Conservation (phyloP, 37 sponge, comb jelly and placozoan species). For the Ianthella basta region DNA sequence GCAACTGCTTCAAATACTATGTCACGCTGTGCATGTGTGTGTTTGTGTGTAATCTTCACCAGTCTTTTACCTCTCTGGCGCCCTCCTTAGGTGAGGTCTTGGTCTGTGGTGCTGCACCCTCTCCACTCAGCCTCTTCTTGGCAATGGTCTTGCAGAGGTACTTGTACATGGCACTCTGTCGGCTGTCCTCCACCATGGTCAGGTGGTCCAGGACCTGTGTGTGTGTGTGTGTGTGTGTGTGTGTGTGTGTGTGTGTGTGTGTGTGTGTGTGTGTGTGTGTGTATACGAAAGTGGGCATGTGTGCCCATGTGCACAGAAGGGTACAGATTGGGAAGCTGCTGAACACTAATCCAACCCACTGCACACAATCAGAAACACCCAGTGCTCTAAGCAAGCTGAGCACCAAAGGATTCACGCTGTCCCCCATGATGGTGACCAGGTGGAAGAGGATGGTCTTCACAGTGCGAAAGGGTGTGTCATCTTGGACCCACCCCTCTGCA, state of each 20-base stretch:
- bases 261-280: conserved; percentile 39
- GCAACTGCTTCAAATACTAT: no score
- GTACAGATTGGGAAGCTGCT: not conserved
- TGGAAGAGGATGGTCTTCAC: conserved; percentile 89
- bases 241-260: not conserved
- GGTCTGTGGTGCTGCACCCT: not conserved
- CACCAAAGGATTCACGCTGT: conserved; percentile 41
- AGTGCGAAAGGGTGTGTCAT: conserved; percentile 82
- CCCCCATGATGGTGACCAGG: conserved; percentile 56
- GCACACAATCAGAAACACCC: not conserved
- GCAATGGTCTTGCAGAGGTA: conserved; percentile 53
- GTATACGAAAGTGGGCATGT: not conserved
- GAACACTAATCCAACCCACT: not conserved
- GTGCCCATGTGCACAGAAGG: not conserved
- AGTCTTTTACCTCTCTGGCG: no score
- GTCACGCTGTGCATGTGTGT: no score
- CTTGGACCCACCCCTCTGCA: conserved; percentile 21
- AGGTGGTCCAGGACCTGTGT: conserved; percentile 60
- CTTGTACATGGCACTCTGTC: conserved; percentile 9
- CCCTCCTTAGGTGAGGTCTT: not conserved
- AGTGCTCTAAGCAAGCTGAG: no score
- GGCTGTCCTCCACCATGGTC: conserved; percentile 43
- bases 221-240: no score
- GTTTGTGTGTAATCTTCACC: no score
- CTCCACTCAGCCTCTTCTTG: conserved; percentile 43